phyloP scores from a whole-genome alignment of 2,113 vertebrate species.

The Propithecus coquereli region DNA sequence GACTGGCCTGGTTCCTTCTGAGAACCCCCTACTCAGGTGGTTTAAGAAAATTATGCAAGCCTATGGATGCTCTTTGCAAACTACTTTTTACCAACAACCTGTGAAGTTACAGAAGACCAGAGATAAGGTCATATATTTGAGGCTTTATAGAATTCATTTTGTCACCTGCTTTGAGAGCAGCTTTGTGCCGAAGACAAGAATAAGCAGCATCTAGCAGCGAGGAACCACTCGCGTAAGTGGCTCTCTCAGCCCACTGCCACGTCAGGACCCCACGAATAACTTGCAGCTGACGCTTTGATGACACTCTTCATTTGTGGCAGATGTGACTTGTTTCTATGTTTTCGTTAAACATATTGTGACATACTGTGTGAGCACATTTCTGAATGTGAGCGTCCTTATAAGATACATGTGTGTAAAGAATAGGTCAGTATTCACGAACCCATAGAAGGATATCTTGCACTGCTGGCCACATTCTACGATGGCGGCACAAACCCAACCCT shows the following conservation, averaged over 20 bases:
- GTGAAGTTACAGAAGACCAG: conserved; percentile 35
- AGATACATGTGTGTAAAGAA: conserved; percentile 27
- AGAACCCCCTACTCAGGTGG: not conserved
- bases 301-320: conserved; percentile 17
- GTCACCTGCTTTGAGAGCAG: conserved; percentile 63
- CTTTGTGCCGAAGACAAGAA: conserved; percentile 48
- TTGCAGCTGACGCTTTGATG: conserved; percentile 13
- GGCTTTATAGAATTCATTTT: conserved; percentile 34
- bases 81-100: not conserved
- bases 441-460: not conserved
- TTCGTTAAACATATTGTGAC: conserved; percentile 68
- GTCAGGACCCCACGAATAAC: conserved; percentile 46
- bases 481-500: conserved; percentile 27
- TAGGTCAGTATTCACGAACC: conserved; percentile 47
- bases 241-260: conserved; percentile 50
- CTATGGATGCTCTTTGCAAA: not conserved
- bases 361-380: conserved; percentile 63
- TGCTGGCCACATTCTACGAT: conserved; percentile 28
- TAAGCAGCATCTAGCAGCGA: conserved; percentile 31
- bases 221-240: conserved; percentile 42
- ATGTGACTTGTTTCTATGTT: conserved; percentile 54
- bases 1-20: not conserved
- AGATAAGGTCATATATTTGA: conserved; percentile 26
- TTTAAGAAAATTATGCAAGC: not conserved
- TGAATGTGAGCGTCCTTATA: conserved; percentile 51